Evolutionary conservation across 2,797 vertebrate species (phyloP), one percentile per base, ranked within the genome.

Genomic region (Thalassophryne amazonica): DNA sequence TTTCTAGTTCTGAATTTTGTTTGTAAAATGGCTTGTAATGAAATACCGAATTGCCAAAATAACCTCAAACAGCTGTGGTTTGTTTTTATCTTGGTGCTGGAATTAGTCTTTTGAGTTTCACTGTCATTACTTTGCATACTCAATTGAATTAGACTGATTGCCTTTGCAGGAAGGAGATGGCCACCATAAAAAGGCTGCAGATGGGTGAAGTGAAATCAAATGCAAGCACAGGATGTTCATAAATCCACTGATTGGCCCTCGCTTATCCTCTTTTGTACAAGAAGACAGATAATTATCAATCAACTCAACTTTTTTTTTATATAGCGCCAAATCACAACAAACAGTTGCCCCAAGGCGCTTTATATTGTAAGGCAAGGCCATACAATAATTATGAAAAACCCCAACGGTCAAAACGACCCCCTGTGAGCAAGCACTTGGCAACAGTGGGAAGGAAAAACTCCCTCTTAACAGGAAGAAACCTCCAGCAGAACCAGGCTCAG

Each of bases 91-190:
- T 73, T 41, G 33, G 19, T 52, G 59, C 69, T 70, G 60, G 72
- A 78, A 73, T 78, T 51, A 73, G 60, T 62, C 70, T 48, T 75
- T 70, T 65, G 54, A 75, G 60, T 76, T 77, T 81, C 57, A 55
- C 68, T 82, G 83, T 76, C 71, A 76, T 83, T 77, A 78, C 45
- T 80, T 84, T 62, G 56, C 69, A 74, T 63, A 72, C 48, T 59
- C 69, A 80, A 83, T 83, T 85, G 74, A 85, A 80, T 83, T 76
- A 79, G 59, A 79, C 60, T 71, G 73, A 83, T 78, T 73, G 73
- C 54, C 66, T 79, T 79, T 81, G 76, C 69, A 73, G 70, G 76
- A 83, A 73, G 60, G 46, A 62, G 60, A 65, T 60, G 73, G 78
- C 54, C 68, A 69, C 58, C 58, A 67, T 74, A 82, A 82, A 82